Conservation (phyloP, 2,797 vertebrate genomes). For the Threskiornis aethiopicus region DNA sequence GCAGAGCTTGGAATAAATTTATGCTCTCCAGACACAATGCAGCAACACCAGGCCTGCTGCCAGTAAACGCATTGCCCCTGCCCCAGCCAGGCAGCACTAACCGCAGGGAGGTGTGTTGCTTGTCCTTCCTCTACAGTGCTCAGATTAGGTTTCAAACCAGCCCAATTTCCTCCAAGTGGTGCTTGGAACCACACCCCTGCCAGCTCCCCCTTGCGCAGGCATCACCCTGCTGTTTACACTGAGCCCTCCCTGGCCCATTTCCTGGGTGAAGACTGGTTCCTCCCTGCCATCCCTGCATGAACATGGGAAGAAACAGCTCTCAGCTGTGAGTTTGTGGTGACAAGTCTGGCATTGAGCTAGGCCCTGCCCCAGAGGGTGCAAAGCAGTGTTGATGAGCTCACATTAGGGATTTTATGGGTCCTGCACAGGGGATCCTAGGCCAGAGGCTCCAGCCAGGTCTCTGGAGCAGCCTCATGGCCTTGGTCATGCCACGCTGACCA, state of each 20-base stretch:
- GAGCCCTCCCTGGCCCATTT: not conserved
- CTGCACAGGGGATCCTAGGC: not conserved
- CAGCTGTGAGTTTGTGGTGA: not conserved
- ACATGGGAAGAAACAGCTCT: not conserved
- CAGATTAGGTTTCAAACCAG: not conserved
- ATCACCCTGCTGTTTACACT: not conserved
- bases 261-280: not conserved
- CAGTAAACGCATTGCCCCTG: fast-evolving
- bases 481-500: not conserved
- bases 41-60: not conserved
- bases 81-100: not conserved
- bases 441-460: not conserved
- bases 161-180: not conserved
- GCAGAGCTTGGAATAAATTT: not conserved
- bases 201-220: not conserved
- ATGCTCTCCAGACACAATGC: not conserved
- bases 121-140: not conserved
- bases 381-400: not conserved
- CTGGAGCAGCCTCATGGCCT: not conserved
- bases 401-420: not conserved
- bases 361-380: not conserved
- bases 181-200: not conserved
- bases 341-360: not conserved
- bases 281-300: not conserved
- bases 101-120: not conserved